These are phyloP conservation scores for Dicroscelio sp. DNA, from an alignment of 2,888 invertebrate genomes.

Conservation along the genomic window DNA sequence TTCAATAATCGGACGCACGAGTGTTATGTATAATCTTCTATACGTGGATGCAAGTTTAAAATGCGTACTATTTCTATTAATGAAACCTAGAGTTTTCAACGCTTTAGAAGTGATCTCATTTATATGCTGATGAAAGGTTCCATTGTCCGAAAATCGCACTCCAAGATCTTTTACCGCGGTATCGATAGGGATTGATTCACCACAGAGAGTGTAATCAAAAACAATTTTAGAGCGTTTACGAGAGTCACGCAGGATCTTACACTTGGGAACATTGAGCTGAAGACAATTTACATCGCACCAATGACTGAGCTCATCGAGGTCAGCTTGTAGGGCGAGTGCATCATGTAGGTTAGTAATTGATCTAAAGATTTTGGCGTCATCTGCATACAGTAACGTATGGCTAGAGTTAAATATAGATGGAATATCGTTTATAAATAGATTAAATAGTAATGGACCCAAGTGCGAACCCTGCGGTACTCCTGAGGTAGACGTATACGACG, in stretches of 20 bases:
- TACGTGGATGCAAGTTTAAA: background rate
- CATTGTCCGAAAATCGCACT: background rate
- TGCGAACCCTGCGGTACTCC: background rate
- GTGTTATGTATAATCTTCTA: background rate
- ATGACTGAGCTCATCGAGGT: background rate
- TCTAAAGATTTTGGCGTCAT: background rate
- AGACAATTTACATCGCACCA: background rate
- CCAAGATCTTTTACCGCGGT: background rate
- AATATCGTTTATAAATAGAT: background rate
- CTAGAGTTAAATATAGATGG: background rate
- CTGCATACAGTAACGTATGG: background rate
- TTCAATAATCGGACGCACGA: background rate
- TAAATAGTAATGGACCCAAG: background rate
- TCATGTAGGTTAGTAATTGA: background rate
- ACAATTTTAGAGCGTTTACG: background rate
- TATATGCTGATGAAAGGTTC: background rate
- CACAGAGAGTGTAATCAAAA: background rate
- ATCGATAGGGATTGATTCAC: background rate
- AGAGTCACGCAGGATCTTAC: background rate
- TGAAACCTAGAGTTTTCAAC: background rate
- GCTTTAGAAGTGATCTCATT: background rate
- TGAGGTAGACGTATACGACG: background rate
- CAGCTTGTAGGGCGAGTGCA: background rate
- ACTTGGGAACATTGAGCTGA: constrained; percentile 8
- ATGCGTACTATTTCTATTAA: background rate